phyloP scores from a whole-genome alignment of 2,113 vertebrate genomes.

The Upupa epops region DNA sequence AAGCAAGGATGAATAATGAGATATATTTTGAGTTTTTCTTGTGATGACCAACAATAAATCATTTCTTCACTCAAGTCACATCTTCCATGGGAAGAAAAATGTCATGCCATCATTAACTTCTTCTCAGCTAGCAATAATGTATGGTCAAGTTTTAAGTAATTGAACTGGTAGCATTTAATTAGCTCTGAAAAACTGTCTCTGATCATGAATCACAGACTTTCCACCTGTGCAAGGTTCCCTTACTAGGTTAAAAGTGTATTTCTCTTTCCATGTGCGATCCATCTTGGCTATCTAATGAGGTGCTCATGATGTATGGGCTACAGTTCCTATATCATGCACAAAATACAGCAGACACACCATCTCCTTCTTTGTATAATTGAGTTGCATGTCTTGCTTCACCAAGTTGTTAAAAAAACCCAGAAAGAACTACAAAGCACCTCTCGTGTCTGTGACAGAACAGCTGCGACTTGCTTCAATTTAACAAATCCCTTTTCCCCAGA shows the following conservation, averaged over 20 bases:
- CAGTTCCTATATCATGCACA: neutral
- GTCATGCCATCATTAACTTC: slow-evolving; percentile 61
- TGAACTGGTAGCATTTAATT: slow-evolving; percentile 67
- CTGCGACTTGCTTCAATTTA: neutral
- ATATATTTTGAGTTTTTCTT: slow-evolving; percentile 39
- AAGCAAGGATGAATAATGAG: slow-evolving; percentile 44
- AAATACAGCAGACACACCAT: neutral
- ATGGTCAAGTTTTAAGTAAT: slow-evolving; percentile 61
- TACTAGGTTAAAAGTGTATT: slow-evolving; percentile 38
- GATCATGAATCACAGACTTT: slow-evolving; percentile 59
- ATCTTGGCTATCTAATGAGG: slow-evolving; percentile 54
- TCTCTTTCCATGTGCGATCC: slow-evolving; percentile 44
- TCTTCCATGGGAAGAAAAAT: slow-evolving; percentile 32
- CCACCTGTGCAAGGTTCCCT: slow-evolving; percentile 20
- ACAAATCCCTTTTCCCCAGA: neutral
- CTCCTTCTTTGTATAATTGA: slow-evolving; percentile 7
- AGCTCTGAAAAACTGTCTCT: slow-evolving; percentile 47
- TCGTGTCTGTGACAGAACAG: neutral
- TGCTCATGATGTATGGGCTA: neutral
- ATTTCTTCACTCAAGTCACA: slow-evolving; percentile 27
- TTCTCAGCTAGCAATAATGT: slow-evolving; percentile 45
- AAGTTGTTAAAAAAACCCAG: neutral
- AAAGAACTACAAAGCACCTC: neutral
- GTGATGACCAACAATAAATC: slow-evolving; percentile 58
- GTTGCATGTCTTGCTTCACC: neutral